Evolutionary conservation across 2,888 invertebrate genomes (phyloP).

Genomic region (Agrochola macilenta): DNA sequence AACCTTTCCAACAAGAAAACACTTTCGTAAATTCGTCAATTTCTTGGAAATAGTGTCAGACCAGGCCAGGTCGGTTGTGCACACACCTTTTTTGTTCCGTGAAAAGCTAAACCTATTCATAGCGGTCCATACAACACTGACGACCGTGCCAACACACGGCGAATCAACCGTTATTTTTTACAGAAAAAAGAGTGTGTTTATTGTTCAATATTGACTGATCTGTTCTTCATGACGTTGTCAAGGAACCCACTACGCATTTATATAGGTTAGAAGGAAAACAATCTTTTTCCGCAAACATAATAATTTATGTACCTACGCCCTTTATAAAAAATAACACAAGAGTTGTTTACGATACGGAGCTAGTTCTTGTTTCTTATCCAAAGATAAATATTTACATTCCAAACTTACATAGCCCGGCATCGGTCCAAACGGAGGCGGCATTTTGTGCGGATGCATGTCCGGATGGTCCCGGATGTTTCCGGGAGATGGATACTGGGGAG

Average conservation of each 20-base stretch:
- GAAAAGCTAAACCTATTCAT: too few species aligned
- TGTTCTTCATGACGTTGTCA: background rate
- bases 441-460: constrained; percentile 1
- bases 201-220: background rate
- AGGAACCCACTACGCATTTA: background rate
- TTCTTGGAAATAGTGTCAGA: too few species aligned
- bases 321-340: constrained; percentile 2
- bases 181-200: too few species aligned
- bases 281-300: background rate
- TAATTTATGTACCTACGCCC: background rate
- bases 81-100: too few species aligned
- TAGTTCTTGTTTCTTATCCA: background rate
- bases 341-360: background rate
- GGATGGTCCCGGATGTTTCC: background rate
- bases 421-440: constrained; percentile 11
- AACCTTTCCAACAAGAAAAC: too few species aligned
- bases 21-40: too few species aligned
- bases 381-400: constrained; percentile 28
- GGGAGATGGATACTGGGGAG: background rate
- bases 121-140: too few species aligned
- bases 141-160: too few species aligned
- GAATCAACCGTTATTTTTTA: too few species aligned
- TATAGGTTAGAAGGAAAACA: background rate
- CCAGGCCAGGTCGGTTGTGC: too few species aligned
- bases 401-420: constrained; percentile 47